Base-by-base conservation (phyloP, 2,888 invertebrate genomes). In the Cephus sareptanus region DNA sequence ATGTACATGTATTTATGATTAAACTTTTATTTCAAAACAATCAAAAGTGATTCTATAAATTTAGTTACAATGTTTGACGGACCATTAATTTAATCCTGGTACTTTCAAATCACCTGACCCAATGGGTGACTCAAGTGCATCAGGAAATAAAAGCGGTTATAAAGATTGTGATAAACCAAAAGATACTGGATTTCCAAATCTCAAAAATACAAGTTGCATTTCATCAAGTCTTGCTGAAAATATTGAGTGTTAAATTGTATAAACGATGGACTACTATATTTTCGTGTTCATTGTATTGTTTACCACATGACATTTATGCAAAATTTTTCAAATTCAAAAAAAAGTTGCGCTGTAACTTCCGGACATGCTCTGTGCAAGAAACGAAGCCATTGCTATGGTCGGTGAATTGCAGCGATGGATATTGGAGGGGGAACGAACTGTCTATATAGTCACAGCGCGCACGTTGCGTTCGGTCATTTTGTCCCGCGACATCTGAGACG, bases 381-480 rank as follows among this genome's bases (percentile, higher is more conserved):
- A 23, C 6, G 23, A 56, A 56, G 56, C 56, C 56, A 56, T 56
- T 23, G 23, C 56, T 56, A 56, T 56, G 56, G 9, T 56, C 9
- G 23, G 56, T 23, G 56, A 23, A 23, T 23, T 23, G 23, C 9
- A 6, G 56, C 23, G 2, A 9, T 2, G 9, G 23, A 9, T 23
- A 56, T 56, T 56, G 9, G 56, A 23, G 34, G 71, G 71, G 71
- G 71, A 3, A 9, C 1, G 31, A 33, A 71, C 12, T 71, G 75
- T 77, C 81, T 86, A 89, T 81, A 85, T 86, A 89, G 82, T 76
- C 78, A 83, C 76, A 77, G 79, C 79, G 85, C 85, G 83, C 87
- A 83, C 84, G 83, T 84, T 84, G 80, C 78, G 81, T 82, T 85
- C 89, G 89, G 88, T 89, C 89, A 88, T 87, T 89, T 89, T 82